Evolutionary conservation across 2,888 invertebrate genomes (phyloP).

Genomic region (Xanthorhoe designata): DNA sequence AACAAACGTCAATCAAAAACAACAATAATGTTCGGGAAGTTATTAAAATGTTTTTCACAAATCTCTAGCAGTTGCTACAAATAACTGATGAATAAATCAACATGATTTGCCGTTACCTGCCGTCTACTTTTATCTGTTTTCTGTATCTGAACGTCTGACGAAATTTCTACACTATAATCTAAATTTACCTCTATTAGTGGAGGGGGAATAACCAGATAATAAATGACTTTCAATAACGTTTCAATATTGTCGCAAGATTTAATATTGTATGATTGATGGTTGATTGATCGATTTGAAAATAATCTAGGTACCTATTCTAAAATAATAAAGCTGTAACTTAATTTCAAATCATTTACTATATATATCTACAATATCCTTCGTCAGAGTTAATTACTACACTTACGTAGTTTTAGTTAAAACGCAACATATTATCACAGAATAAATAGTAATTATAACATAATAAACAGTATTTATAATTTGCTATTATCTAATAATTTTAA

Average conservation of each 20-base stretch:
- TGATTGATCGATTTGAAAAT: conserved; percentile 1
- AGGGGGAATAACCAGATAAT: conserved; percentile 4
- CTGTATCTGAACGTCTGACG: conserved; percentile 60
- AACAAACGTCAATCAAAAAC: conserved; percentile 1
- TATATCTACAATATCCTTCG: no score
- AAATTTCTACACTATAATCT: conserved; percentile 53
- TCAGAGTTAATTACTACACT: no score
- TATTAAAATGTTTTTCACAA: conserved; percentile 1
- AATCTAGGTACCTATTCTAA: not conserved
- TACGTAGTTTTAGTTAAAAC: no score
- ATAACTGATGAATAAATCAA: conserved; percentile 19
- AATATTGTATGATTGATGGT: conserved; percentile 5
- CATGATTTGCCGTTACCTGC: conserved; percentile 29
- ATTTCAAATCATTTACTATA: no score
- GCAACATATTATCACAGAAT: no score
- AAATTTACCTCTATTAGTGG: conserved; percentile 41
- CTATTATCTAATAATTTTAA: not conserved
- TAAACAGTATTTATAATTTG: not conserved
- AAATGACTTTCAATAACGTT: not conserved
- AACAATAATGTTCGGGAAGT: not conserved
- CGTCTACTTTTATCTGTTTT: conserved; percentile 55
- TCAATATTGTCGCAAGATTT: conserved; percentile 3
- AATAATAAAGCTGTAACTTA: no score
- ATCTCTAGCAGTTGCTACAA: conserved; percentile 9
- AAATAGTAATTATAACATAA: no score